A percentile compares a stretch with the other conserved stretches of the same genome.
Conservation (phyloP, 2,888 invertebrate genomes). For the Smittia sp. region DNA sequence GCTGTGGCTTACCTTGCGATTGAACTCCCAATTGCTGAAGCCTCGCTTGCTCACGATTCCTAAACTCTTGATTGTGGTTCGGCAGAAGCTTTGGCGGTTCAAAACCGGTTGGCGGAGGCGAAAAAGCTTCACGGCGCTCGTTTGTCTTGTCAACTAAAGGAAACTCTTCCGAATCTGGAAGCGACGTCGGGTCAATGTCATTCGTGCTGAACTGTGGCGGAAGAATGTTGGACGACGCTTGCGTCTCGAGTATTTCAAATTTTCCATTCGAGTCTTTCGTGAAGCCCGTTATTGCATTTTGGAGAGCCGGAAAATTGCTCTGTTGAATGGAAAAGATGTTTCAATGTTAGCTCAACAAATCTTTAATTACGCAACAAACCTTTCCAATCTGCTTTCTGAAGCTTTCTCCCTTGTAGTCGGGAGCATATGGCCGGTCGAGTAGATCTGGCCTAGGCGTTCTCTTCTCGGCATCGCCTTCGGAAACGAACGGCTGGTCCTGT, state of each 20-base stretch:
- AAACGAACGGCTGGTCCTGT: constrained; percentile 68
- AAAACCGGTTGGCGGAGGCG: constrained; percentile 10
- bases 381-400: constrained; percentile 48
- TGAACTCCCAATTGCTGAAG: constrained; percentile 44
- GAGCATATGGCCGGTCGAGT: constrained; percentile 55
- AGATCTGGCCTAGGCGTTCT: constrained; percentile 70
- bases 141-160: neutral
- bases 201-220: constrained; percentile 21
- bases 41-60: neutral
- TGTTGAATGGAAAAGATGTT: neutral
- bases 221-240: constrained; percentile 19
- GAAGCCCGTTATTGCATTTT: constrained; percentile 40
- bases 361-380: neutral
- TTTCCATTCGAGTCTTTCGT: constrained; percentile 18
- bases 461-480: constrained; percentile 62
- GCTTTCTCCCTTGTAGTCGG: constrained; percentile 53
- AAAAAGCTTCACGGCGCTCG: neutral
- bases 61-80: neutral
- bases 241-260: constrained; percentile 28
- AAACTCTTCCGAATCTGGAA: constrained; percentile 21
- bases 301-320: constrained; percentile 34
- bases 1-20: constrained; percentile 53
- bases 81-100: constrained; percentile 25
- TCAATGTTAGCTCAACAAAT: neutral
- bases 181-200: neutral